phyloP scores from a whole-genome alignment of 2,113 vertebrate genomes.

The Parus major region DNA sequence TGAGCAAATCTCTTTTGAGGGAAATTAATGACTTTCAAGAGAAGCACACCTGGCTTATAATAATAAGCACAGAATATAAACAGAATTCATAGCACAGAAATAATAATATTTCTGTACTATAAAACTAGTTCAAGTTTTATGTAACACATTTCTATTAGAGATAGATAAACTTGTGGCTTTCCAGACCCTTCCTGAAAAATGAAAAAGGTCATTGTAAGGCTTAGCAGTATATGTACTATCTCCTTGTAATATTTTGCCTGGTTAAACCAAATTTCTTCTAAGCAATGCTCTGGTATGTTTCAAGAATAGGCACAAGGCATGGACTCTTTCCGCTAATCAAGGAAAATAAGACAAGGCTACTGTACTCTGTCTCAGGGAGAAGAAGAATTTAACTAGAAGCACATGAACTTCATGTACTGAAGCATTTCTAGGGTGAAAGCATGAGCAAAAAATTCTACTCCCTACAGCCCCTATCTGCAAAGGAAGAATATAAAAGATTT shows the following conservation, averaged over 20 bases:
- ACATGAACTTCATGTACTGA: not conserved
- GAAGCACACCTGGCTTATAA: not conserved
- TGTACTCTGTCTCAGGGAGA: not conserved
- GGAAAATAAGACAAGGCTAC: not conserved
- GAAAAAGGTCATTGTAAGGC: not conserved
- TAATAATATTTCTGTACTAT: not conserved
- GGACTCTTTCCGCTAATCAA: not conserved
- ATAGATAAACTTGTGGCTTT: not conserved
- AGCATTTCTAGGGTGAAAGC: not conserved
- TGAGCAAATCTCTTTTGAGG: not conserved
- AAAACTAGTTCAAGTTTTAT: not conserved
- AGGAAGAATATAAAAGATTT: not conserved
- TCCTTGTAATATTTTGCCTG: not conserved
- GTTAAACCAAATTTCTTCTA: not conserved
- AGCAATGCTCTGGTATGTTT: not conserved
- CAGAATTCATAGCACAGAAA: too few relatives aligned
- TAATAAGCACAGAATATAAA: too few relatives aligned
- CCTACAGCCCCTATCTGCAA: not conserved
- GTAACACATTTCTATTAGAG: not conserved
- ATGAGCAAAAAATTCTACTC: fast-evolving
- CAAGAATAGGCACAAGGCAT: not conserved
- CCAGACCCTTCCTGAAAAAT: not conserved
- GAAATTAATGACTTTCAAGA: not conserved
- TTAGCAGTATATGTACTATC: not conserved
- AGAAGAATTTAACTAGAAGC: not conserved